Evolutionary conservation across 2,797 vertebrate species (phyloP).

Genomic region (Sebastes glaucus): DNA sequence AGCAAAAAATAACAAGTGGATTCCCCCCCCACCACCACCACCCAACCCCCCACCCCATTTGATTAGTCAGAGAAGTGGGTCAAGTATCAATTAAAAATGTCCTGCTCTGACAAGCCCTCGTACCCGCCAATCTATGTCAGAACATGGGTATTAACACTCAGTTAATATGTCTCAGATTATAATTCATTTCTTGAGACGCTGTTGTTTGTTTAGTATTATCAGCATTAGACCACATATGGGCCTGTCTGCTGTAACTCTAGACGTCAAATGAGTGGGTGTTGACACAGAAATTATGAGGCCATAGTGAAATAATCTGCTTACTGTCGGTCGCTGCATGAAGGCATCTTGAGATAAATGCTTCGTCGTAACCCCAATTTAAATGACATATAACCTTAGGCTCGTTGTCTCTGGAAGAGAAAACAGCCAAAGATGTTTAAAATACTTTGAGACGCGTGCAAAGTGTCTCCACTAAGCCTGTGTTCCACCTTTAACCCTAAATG

Average conservation of each 20-base stretch:
- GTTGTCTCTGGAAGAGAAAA: not conserved
- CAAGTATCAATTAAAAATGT: slow-evolving; percentile 58
- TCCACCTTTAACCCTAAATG: not conserved
- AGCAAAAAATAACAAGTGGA: slow-evolving; percentile 13
- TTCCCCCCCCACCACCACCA: too few species aligned
- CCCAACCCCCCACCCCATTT: not conserved
- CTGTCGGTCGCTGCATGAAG: slow-evolving; percentile 16
- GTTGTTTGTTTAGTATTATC: slow-evolving; percentile 48
- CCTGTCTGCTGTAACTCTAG: slow-evolving; percentile 28
- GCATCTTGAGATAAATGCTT: slow-evolving; percentile 58
- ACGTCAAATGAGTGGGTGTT: slow-evolving; percentile 32
- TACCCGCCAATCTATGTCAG: slow-evolving; percentile 26
- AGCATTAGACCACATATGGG: slow-evolving; percentile 56
- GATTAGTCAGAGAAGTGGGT: slow-evolving; percentile 31
- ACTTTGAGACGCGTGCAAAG: not conserved
- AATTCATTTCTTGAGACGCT: slow-evolving; percentile 41
- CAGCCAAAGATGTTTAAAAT: slow-evolving; percentile 11
- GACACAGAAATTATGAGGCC: slow-evolving; percentile 58
- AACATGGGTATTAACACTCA: slow-evolving; percentile 44
- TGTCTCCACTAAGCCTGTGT: not conserved
- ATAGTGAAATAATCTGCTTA: slow-evolving; percentile 71
- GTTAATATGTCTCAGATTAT: slow-evolving; percentile 58
- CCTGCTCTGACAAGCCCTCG: slow-evolving; percentile 1
- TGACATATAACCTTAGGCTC: not conserved
- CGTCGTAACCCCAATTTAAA: slow-evolving; percentile 70